phyloP scores from a whole-genome alignment of 2,888 invertebrate species.

The Lymantria dispar region DNA sequence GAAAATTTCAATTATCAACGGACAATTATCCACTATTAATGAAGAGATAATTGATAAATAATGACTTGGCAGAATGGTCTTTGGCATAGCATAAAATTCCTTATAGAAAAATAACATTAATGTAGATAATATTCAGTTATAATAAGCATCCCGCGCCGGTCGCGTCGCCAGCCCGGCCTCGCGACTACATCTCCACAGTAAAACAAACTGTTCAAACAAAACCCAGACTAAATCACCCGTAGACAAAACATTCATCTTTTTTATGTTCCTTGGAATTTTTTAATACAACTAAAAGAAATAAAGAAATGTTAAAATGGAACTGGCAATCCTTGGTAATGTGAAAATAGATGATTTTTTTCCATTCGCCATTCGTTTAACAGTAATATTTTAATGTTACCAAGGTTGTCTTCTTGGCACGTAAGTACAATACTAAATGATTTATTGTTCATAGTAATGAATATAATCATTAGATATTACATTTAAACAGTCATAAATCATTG shows the following conservation, averaged over 20 bases:
- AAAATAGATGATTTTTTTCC: constrained; percentile 35
- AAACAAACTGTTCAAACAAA: constrained; percentile 45
- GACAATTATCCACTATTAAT: too few species aligned
- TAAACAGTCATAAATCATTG: neutral
- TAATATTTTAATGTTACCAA: constrained; percentile 52
- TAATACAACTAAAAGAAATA: constrained; percentile 20
- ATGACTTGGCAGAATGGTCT: neutral
- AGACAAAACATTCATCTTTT: constrained; percentile 46
- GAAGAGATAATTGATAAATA: neutral
- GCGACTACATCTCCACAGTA: neutral
- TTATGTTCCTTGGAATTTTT: constrained; percentile 29
- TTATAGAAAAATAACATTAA: neutral
- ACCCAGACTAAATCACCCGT: constrained; percentile 39
- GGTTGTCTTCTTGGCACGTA: constrained; percentile 47
- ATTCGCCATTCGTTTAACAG: constrained; percentile 44
- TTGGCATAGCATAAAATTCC: neutral
- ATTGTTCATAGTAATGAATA: constrained; percentile 15
- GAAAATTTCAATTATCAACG: too few species aligned
- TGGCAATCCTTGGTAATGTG: constrained; percentile 30
- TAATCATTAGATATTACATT: constrained; percentile 19
- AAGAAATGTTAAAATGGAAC: constrained; percentile 20
- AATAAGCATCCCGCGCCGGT: constrained; percentile 2
- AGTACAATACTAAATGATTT: constrained; percentile 53
- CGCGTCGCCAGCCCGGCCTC: constrained; percentile 9
- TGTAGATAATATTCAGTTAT: neutral